Evolutionary conservation across 2,888 invertebrate genomes (phyloP).

Genomic region (Gymnoscelis rufifasciata): DNA sequence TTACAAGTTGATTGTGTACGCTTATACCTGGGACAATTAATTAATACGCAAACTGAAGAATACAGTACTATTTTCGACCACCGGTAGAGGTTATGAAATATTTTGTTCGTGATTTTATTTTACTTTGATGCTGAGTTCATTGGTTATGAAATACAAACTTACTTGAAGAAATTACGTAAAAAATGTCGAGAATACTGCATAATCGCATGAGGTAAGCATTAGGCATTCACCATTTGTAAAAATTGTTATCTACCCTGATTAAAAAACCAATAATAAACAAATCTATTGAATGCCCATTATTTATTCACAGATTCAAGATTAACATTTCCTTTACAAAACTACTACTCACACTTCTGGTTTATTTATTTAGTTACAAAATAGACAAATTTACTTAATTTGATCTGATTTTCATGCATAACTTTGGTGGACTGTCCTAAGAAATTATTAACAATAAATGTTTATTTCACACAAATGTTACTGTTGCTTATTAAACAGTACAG

Average conservation of each 20-base stretch:
- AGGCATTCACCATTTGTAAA: neutral
- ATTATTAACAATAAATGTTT: no score
- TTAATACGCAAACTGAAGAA: slow-evolving; percentile 36
- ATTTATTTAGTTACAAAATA: no score
- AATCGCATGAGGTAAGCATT: slow-evolving; percentile 62
- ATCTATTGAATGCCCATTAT: no score
- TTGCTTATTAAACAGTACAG: no score
- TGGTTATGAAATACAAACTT: slow-evolving; percentile 56
- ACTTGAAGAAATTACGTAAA: slow-evolving; percentile 53
- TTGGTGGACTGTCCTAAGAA: no score
- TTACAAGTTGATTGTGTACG: slow-evolving; percentile 70
- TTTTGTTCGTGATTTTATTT: slow-evolving; percentile 36
- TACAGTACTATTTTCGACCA: slow-evolving; percentile 42
- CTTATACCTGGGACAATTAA: slow-evolving; percentile 43
- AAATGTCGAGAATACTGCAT: slow-evolving; percentile 72
- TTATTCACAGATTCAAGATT: no score
- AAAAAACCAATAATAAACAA: no score
- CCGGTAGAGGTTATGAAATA: slow-evolving; percentile 71
- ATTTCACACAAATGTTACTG: no score
- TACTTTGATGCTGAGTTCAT: slow-evolving; percentile 33
- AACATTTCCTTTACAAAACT: no score
- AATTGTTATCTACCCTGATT: neutral
- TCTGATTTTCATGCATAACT: no score
- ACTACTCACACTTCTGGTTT: no score
- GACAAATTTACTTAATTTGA: no score